These are phyloP conservation scores for Eupithecia tripunctaria DNA, from an alignment of 2,888 invertebrate species.

Conservation along the genomic window DNA sequence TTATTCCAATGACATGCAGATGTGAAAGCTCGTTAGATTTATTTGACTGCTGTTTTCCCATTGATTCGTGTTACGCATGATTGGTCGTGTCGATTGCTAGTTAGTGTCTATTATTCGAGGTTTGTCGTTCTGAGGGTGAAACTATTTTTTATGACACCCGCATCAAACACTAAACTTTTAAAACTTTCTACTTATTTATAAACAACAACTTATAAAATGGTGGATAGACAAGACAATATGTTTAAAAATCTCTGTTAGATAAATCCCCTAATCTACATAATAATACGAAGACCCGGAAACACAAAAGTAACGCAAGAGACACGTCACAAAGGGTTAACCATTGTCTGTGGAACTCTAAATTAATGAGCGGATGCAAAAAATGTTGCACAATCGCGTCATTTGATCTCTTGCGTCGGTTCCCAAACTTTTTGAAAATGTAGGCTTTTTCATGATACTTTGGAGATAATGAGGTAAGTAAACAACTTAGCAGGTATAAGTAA, in stretches of 20 bases:
- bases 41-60: constrained; percentile 82
- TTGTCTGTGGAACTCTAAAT: constrained; percentile 81
- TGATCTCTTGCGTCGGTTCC: constrained; percentile 67
- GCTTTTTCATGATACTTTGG: background rate
- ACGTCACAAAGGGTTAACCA: constrained; percentile 73
- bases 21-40: constrained; percentile 83
- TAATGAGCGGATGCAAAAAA: constrained; percentile 81
- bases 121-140: constrained; percentile 60
- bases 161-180: constrained; percentile 10
- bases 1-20: constrained; percentile 84
- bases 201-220: background rate
- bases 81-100: constrained; percentile 81
- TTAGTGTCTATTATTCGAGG: constrained; percentile 74
- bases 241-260: constrained; percentile 72
- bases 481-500: background rate
- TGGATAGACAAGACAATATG: constrained; percentile 47
- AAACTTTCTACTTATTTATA: background rate
- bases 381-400: constrained; percentile 79
- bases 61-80: constrained; percentile 79
- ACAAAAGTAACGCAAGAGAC: constrained; percentile 70
- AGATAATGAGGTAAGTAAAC: background rate
- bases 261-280: constrained; percentile 80
- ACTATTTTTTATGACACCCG: constrained; percentile 40
- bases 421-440: constrained; percentile 57
- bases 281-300: constrained; percentile 79